Evolutionary conservation across 1,140 invertebrate species (phyloP).

Genomic region (Achroia grisella): DNA sequence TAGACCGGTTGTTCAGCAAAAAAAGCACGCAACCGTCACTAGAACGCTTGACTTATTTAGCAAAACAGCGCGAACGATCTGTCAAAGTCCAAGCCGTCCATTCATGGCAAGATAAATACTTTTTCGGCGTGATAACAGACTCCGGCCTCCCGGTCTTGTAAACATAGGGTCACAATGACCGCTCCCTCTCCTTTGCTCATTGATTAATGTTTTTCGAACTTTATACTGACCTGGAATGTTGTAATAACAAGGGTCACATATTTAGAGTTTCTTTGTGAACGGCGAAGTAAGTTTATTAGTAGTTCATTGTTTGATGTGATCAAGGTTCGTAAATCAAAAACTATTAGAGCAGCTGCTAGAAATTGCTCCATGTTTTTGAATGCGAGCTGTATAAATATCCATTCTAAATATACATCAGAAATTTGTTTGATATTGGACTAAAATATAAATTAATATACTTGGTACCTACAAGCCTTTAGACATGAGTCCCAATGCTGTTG

Average conservation of each 20-base stretch:
- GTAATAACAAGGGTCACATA: conserved; percentile 1
- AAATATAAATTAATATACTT: no score
- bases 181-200: conserved; percentile 12
- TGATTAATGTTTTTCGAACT: conserved; percentile 17
- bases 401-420: no score
- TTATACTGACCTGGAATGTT: conserved; percentile 2
- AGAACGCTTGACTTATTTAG: conserved; percentile 8
- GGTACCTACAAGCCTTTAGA: no score
- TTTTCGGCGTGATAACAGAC: conserved; percentile 26
- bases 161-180: conserved; percentile 1
- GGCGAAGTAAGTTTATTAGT: not conserved
- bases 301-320: conserved; percentile 8
- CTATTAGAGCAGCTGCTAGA: no score
- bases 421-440: no score
- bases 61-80: conserved; percentile 20
- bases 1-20: no score
- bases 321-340: no score
- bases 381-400: no score
- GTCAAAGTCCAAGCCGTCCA: conserved; percentile 27
- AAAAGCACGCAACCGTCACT: no score
- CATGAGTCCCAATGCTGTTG: no score
- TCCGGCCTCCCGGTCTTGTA: conserved; percentile 9
- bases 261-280: conserved; percentile 19
- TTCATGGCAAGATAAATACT: conserved; percentile 37
- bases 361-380: no score